Evolutionary conservation across 2,797 vertebrate genomes (phyloP).

Genomic region (Natrix natrix): DNA sequence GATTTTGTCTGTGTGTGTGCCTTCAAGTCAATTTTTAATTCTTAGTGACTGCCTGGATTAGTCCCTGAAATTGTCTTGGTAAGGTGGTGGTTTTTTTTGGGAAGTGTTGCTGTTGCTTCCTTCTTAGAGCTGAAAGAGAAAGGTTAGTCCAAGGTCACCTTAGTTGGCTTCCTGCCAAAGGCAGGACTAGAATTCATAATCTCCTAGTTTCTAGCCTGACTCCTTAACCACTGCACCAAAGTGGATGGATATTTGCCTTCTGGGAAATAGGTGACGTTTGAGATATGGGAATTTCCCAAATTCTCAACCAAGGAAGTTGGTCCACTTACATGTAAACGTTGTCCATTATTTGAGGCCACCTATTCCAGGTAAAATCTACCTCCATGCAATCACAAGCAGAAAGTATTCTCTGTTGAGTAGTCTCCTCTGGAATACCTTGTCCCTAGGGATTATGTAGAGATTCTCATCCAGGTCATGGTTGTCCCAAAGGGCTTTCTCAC

Average conservation of each 20-base stretch:
- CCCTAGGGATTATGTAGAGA: too few relatives aligned
- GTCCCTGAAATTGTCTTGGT: not conserved
- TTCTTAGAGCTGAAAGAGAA: not conserved
- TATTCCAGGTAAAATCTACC: not conserved
- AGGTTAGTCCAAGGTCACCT: not conserved
- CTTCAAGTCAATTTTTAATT: not conserved
- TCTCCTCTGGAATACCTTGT: not conserved
- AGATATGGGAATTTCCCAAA: not conserved
- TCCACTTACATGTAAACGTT: not conserved
- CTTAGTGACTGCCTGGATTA: not conserved
- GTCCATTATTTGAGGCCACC: not conserved
- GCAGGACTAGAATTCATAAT: not conserved
- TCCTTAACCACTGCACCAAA: not conserved
- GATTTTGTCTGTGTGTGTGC: not conserved
- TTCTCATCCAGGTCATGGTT: too few relatives aligned
- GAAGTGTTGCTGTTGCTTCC: not conserved
- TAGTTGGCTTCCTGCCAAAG: not conserved
- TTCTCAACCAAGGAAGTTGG: not conserved
- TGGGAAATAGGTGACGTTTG: not conserved
- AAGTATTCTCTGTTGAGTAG: not conserved
- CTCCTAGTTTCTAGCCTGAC: not conserved
- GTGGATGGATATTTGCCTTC: not conserved
- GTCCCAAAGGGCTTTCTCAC: too few relatives aligned
- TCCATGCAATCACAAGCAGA: not conserved
- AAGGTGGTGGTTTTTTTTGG: not conserved